phyloP scores from a whole-genome alignment of 1,140 invertebrate genomes.

The Drosophila tani region DNA sequence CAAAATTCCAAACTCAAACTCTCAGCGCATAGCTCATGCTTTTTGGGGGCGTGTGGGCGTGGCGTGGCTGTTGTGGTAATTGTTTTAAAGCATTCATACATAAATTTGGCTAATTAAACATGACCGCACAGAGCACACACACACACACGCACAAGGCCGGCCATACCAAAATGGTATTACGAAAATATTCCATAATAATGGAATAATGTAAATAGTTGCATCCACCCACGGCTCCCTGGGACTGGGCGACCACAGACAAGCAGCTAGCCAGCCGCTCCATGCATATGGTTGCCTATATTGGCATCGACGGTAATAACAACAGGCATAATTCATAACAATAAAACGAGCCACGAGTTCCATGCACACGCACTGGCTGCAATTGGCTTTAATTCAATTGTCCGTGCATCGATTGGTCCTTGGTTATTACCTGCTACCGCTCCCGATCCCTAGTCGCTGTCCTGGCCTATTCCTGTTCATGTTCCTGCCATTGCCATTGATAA shows the following conservation, averaged over 20 bases:
- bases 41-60: conserved; percentile 18
- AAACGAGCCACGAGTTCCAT: conserved; percentile 11
- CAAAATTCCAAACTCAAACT: conserved; percentile 38
- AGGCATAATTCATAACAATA: conserved; percentile 47
- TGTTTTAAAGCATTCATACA: conserved; percentile 76
- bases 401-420: conserved; percentile 41
- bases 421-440: conserved; percentile 35
- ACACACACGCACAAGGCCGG: background rate
- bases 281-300: conserved; percentile 22
- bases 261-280: conserved; percentile 13
- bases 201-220: conserved; percentile 71
- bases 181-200: conserved; percentile 66
- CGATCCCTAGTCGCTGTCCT: background rate
- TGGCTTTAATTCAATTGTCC: conserved; percentile 53
- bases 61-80: conserved; percentile 52
- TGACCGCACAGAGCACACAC: conserved; percentile 41
- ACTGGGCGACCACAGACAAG: conserved; percentile 22
- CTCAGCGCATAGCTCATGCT: conserved; percentile 17
- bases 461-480: background rate
- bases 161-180: conserved; percentile 49
- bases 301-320: conserved; percentile 24
- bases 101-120: conserved; percentile 79
- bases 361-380: conserved; percentile 32
- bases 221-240: conserved; percentile 3
- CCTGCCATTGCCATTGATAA: conserved; percentile 25